These are phyloP conservation scores for Uria aalge DNA, from an alignment of 2,113 vertebrate species.

Conservation along the genomic window DNA sequence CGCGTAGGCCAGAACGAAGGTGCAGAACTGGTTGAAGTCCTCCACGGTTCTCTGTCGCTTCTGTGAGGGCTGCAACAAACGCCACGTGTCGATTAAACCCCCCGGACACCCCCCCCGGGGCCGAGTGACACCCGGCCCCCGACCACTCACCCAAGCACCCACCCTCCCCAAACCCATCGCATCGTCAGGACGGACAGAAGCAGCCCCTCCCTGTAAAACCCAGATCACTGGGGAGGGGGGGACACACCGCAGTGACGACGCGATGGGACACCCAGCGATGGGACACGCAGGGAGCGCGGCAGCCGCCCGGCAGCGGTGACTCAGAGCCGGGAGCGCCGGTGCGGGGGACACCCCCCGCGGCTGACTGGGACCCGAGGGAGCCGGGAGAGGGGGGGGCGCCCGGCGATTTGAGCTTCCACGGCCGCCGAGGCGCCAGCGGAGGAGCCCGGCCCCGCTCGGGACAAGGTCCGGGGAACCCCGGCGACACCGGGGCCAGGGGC, in stretches of 20 bases:
- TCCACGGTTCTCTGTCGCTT: constrained; percentile 90
- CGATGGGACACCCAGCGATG: neutral
- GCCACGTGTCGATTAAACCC: neutral
- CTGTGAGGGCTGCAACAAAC: constrained; percentile 43
- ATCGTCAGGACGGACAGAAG: neutral
- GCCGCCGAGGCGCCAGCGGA: neutral
- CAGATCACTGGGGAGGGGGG: neutral
- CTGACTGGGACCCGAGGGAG: neutral
- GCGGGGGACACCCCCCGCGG: neutral
- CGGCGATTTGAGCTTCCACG: neutral
- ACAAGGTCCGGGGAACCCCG: neutral
- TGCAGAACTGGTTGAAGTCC: constrained; percentile 99
- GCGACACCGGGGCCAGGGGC: too few relatives aligned
- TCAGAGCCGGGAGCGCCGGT: neutral
- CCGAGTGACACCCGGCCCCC: neutral
- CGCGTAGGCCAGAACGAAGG: constrained; percentile 95
- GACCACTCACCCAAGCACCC: neutral
- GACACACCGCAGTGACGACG: neutral
- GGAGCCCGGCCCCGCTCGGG: neutral
- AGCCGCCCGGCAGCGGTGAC: neutral
- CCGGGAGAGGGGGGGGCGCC: neutral
- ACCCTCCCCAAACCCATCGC: neutral
- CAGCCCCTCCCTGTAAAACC: neutral
- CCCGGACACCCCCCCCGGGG: neutral
- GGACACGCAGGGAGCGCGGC: neutral